Percentiles rank a stretch among this genome's conserved stretches.
phyloP scores from a whole-genome alignment of 2,113 vertebrate species.

The Halichoerus grypus region DNA sequence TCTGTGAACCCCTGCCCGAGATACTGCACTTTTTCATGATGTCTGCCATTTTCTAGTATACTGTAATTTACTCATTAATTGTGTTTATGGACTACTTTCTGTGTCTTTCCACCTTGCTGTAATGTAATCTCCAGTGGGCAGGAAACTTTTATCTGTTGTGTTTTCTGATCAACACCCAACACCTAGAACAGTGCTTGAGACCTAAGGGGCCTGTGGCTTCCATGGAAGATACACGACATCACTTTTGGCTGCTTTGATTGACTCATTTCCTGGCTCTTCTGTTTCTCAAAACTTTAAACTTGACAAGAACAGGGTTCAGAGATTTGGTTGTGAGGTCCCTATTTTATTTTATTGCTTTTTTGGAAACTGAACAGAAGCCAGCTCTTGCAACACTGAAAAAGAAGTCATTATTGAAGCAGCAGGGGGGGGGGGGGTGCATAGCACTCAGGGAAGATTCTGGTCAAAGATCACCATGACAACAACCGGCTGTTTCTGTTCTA shows the following conservation, averaged over 20 bases:
- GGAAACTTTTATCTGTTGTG: background rate
- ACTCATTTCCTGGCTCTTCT: background rate
- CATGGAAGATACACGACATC: background rate
- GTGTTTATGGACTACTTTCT: background rate
- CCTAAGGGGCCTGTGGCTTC: background rate
- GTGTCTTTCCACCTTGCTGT: background rate
- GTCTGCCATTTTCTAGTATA: background rate
- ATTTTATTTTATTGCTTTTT: constrained; percentile 54
- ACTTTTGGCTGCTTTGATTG: background rate
- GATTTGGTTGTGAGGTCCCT: constrained; percentile 44
- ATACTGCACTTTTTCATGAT: background rate
- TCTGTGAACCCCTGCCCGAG: background rate
- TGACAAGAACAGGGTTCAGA: constrained; percentile 65
- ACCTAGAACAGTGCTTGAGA: background rate
- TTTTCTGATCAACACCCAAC: background rate
- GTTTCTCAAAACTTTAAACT: constrained; percentile 74
- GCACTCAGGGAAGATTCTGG: background rate
- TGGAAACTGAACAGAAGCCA: constrained; percentile 64
- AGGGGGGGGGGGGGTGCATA: background rate
- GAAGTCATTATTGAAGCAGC: background rate
- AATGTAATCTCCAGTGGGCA: background rate
- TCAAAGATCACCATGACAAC: constrained; percentile 19
- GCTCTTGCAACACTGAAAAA: constrained; percentile 73
- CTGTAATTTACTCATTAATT: background rate
- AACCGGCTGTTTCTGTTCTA: constrained; percentile 67